These are phyloP conservation scores for Chesias legatella DNA, from an alignment of 2,888 invertebrate genomes.

Conservation along the genomic window DNA sequence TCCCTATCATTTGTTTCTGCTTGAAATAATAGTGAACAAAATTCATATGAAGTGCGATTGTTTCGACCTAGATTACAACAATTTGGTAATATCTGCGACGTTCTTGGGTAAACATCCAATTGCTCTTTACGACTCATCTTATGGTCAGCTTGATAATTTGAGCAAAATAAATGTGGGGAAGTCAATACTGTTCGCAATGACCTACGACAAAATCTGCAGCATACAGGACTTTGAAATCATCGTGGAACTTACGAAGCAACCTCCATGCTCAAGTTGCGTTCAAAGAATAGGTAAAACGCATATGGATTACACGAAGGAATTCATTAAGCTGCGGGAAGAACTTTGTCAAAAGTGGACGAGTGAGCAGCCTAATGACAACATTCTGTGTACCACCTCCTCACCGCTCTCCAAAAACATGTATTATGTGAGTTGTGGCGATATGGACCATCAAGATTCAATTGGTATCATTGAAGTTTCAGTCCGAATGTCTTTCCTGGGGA, in stretches of 20 bases:
- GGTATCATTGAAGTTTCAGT: constrained; percentile 66
- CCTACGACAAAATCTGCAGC: constrained; percentile 68
- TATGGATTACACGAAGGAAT: constrained; percentile 64
- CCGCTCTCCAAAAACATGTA: constrained; percentile 65
- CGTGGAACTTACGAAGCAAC: constrained; percentile 61
- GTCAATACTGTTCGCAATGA: constrained; percentile 71
- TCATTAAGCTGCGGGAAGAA: constrained; percentile 54
- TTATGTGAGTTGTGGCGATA: constrained; percentile 57
- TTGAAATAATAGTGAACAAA: constrained; percentile 70
- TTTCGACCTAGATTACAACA: constrained; percentile 65
- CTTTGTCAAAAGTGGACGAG: constrained; percentile 62
- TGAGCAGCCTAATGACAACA: constrained; percentile 64
- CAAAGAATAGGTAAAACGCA: constrained; percentile 63
- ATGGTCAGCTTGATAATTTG: constrained; percentile 60
- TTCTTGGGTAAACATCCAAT: constrained; percentile 69
- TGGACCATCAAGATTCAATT: constrained; percentile 54
- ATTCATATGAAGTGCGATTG: constrained; percentile 76
- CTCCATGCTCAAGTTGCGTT: constrained; percentile 63
- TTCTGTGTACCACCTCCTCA: constrained; percentile 65
- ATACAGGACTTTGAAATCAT: constrained; percentile 59
- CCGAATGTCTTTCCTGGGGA: constrained; percentile 71
- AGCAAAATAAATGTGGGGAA: constrained; percentile 64
- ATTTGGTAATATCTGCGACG: constrained; percentile 62
- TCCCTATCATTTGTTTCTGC: constrained; percentile 68
- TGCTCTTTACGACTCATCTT: constrained; percentile 60